Evolutionary conservation across 2,888 invertebrate species (phyloP).

Genomic region (Teleiodes luculella): DNA sequence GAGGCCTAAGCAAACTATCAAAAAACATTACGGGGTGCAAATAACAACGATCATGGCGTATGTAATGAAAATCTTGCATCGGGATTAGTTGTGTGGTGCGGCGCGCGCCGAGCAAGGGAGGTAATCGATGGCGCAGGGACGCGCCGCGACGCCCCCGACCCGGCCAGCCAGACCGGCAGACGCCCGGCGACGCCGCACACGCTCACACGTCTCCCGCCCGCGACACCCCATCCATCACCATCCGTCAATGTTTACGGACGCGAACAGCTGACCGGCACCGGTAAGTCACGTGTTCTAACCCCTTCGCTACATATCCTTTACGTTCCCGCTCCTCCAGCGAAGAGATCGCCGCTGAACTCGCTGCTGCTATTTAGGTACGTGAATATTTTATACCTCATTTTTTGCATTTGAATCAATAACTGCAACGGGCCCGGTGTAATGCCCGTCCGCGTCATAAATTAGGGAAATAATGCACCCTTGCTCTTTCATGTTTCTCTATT

Average conservation of each 20-base stretch:
- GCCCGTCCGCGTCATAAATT: conserved; percentile 60
- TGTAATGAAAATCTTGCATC: conserved; percentile 76
- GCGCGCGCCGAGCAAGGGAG: conserved; percentile 71
- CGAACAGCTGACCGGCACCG: conserved; percentile 73
- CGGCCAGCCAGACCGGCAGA: conserved; percentile 80
- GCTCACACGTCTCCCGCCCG: conserved; percentile 57
- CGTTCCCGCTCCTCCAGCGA: no score
- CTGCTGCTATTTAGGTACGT: conserved; percentile 29
- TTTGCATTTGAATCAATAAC: conserved; percentile 57
- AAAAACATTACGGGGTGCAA: conserved; percentile 77
- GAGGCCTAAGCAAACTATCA: conserved; percentile 68
- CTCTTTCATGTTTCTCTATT: conserved; percentile 64
- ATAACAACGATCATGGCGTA: conserved; percentile 76
- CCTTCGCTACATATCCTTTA: background rate
- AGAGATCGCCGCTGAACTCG: conserved; percentile 27
- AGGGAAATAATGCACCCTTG: conserved; percentile 69
- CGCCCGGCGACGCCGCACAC: conserved; percentile 76
- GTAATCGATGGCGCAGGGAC: conserved; percentile 77
- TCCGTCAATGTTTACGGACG: conserved; percentile 72
- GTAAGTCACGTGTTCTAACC: conserved; percentile 71
- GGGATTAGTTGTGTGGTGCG: conserved; percentile 60
- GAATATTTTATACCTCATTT: conserved; percentile 48
- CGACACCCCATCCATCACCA: conserved; percentile 53
- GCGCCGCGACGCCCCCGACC: conserved; percentile 66
- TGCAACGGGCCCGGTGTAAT: conserved; percentile 53